Conservation (phyloP, 2,888 invertebrate genomes). For the Diadegma fenestrale region DNA sequence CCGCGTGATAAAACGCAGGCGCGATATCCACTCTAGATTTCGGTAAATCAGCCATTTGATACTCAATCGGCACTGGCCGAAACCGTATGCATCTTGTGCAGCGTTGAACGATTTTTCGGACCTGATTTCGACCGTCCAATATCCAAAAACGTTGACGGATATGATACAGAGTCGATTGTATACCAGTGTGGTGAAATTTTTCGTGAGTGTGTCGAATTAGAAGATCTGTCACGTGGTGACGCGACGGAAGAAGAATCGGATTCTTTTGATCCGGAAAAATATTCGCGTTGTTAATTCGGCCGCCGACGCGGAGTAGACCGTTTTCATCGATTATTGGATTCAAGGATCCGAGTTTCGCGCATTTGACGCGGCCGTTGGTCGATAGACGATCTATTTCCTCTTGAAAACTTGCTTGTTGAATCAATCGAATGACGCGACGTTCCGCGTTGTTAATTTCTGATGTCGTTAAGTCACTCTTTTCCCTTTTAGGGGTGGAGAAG, state of each 20-base stretch:
- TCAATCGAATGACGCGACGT: constrained; percentile 27
- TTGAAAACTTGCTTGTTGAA: constrained; percentile 47
- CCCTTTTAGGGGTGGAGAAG: constrained; percentile 1
- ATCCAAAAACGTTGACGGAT: constrained; percentile 51
- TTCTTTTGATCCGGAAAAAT: constrained; percentile 44
- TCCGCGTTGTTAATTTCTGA: constrained; percentile 40
- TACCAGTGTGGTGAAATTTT: constrained; percentile 43
- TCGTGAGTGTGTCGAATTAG: constrained; percentile 51
- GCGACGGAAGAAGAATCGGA: constrained; percentile 52
- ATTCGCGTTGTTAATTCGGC: constrained; percentile 47
- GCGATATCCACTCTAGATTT: constrained; percentile 43
- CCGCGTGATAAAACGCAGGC: constrained; percentile 54
- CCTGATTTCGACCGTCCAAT: too few relatives aligned
- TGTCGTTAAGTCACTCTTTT: constrained; percentile 27
- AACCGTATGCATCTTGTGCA: constrained; percentile 49
- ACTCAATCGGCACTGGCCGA: constrained; percentile 33
- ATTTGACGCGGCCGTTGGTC: constrained; percentile 26
- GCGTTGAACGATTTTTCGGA: constrained; percentile 40
- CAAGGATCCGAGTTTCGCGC: constrained; percentile 53
- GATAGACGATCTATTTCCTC: constrained; percentile 45
- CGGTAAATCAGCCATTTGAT: constrained; percentile 55
- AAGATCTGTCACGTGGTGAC: constrained; percentile 58
- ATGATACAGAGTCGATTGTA: constrained; percentile 53
- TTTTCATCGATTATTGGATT: constrained; percentile 58
- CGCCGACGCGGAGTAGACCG: too few relatives aligned